Percentiles rank a stretch among this genome's conserved stretches.
Evolutionary conservation across 1,140 invertebrate species (phyloP).

Genomic region (Bradysia coprophila): DNA sequence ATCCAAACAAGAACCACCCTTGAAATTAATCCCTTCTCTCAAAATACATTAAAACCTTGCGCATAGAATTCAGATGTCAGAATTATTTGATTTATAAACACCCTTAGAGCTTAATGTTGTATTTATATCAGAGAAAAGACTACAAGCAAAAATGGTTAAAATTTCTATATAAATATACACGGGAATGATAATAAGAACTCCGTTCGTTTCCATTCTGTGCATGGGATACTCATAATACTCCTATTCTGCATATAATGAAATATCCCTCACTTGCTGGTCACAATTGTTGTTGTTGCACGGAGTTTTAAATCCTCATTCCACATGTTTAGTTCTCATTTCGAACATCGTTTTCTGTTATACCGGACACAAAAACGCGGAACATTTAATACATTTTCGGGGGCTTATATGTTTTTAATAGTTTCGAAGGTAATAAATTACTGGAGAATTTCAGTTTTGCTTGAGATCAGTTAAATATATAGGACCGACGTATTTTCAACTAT

Average conservation of each 20-base stretch:
- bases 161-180: no score
- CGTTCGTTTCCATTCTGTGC: not conserved
- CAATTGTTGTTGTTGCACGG: no score
- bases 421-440: not conserved
- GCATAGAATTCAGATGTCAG: slow-evolving; percentile 3
- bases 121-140: not conserved
- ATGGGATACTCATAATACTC: no score
- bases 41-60: slow-evolving; percentile 1
- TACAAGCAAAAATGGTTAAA: not conserved
- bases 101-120: not conserved
- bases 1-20: not conserved
- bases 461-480: no score
- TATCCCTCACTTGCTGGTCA: no score
- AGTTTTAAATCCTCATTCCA: no score
- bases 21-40: not conserved
- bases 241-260: no score
- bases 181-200: not conserved
- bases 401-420: not conserved
- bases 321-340: not conserved
- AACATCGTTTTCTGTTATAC: not conserved
- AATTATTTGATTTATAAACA: slow-evolving; percentile 4
- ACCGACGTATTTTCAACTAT: no score
- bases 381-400: not conserved
- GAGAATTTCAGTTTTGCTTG: not conserved
- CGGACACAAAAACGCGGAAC: not conserved